Evolutionary conservation across 2,113 vertebrate species (phyloP).

Genomic region (Agelaius tricolor): DNA sequence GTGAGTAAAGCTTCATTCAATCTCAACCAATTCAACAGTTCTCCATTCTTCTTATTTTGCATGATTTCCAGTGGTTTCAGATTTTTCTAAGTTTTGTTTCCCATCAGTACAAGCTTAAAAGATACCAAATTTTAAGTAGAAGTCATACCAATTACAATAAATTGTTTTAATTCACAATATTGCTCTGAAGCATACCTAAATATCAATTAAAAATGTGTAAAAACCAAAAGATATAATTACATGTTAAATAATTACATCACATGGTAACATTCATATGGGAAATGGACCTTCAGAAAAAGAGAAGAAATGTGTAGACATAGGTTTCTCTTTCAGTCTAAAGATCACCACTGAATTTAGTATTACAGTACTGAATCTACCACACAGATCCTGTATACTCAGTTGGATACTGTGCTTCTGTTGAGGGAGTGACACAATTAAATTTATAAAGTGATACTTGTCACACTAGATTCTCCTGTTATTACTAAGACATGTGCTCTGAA

Average conservation of each 20-base stretch:
- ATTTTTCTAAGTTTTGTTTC: neutral
- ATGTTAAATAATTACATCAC: neutral
- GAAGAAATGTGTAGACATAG: neutral
- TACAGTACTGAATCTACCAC: neutral
- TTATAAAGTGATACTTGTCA: neutral
- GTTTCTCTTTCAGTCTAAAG: neutral
- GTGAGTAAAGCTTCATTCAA: neutral
- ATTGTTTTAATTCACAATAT: neutral
- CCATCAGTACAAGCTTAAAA: neutral
- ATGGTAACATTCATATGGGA: neutral
- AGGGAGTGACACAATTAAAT: neutral
- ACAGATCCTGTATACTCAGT: neutral
- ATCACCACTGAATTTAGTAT: neutral
- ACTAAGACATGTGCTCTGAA: neutral
- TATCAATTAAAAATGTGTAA: neutral
- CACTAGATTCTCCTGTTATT: neutral
- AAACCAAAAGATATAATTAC: neutral
- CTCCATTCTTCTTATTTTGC: neutral
- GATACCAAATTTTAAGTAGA: neutral
- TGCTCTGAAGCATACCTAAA: neutral
- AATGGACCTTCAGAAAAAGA: neutral
- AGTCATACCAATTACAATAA: neutral
- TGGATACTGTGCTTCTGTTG: neutral
- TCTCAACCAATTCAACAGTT: neutral
- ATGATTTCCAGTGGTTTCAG: neutral